Evolutionary conservation across 2,797 vertebrate species (phyloP).

Genomic region (Podarcis siculus): DNA sequence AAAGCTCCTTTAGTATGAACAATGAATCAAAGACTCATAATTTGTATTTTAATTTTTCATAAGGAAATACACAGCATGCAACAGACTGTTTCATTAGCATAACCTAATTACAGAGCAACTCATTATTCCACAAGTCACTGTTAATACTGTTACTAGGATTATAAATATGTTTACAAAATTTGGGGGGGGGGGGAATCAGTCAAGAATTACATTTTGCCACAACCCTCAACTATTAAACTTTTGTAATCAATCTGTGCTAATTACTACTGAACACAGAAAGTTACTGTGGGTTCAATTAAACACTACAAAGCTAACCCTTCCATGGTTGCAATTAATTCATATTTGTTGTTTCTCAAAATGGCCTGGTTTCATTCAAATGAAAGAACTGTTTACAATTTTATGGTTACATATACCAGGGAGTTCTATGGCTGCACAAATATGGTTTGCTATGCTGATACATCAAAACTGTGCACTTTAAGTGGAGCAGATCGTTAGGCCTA

Average conservation of each 20-base stretch:
- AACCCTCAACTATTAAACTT: constrained; percentile 67
- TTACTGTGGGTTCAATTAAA: constrained; percentile 57
- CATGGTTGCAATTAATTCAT: constrained; percentile 7
- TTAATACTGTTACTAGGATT: constrained; percentile 57
- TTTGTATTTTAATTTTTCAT: constrained; percentile 63
- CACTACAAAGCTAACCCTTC: constrained; percentile 50
- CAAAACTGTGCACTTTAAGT: background rate
- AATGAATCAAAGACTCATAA: constrained; percentile 59
- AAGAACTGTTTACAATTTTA: background rate
- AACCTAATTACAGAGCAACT: constrained; percentile 50
- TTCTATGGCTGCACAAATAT: background rate
- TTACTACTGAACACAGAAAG: constrained; percentile 57
- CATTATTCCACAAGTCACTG: constrained; percentile 43
- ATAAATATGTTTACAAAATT: constrained; percentile 60
- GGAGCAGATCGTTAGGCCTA: background rate
- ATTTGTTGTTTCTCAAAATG: background rate
- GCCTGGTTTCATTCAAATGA: constrained; percentile 1
- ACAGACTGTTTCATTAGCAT: constrained; percentile 45
- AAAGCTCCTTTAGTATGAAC: constrained; percentile 42
- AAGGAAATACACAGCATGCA: constrained; percentile 44
- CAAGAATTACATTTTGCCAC: constrained; percentile 67
- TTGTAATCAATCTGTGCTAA: constrained; percentile 70
- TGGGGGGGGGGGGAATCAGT: constrained; percentile 48
- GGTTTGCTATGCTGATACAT: background rate
- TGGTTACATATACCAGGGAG: background rate